Percentiles rank a stretch among this genome's conserved stretches.
Conservation (phyloP, 2,113 vertebrate species). For the Neogale vison region DNA sequence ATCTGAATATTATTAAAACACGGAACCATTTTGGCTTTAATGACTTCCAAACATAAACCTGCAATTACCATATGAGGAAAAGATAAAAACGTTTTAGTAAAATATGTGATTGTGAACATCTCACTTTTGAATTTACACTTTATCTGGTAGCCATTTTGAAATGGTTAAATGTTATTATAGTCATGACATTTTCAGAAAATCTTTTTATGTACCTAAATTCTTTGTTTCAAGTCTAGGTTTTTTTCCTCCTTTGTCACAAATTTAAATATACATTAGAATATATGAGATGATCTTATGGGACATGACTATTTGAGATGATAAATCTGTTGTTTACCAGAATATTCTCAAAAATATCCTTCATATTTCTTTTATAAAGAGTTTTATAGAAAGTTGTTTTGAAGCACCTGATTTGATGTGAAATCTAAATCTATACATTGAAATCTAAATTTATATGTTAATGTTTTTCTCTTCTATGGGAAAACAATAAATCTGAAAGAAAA, state of each 20-base stretch:
- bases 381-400: not conserved
- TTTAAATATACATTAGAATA: not conserved
- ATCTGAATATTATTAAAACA: not conserved
- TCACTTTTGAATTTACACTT: conserved; percentile 24
- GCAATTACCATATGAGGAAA: not conserved
- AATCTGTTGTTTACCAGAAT: not conserved
- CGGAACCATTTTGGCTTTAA: not conserved
- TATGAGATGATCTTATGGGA: not conserved
- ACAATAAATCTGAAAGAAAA: not conserved
- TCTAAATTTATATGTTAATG: not conserved
- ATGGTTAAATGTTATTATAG: not conserved
- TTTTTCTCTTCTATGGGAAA: not conserved
- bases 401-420: not conserved
- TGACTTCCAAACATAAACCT: not conserved
- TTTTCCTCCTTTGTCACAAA: not conserved
- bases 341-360: not conserved
- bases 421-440: not conserved
- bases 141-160: not conserved
- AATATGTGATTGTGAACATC: not conserved
- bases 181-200: not conserved
- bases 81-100: not conserved
- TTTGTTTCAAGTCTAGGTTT: not conserved
- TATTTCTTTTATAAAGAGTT: not conserved
- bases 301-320: not conserved
- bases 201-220: not conserved